Percentiles rank a stretch among this genome's conserved stretches.
phyloP scores from a whole-genome alignment of 1,140 invertebrate genomes.

The Drosophila cardini region DNA sequence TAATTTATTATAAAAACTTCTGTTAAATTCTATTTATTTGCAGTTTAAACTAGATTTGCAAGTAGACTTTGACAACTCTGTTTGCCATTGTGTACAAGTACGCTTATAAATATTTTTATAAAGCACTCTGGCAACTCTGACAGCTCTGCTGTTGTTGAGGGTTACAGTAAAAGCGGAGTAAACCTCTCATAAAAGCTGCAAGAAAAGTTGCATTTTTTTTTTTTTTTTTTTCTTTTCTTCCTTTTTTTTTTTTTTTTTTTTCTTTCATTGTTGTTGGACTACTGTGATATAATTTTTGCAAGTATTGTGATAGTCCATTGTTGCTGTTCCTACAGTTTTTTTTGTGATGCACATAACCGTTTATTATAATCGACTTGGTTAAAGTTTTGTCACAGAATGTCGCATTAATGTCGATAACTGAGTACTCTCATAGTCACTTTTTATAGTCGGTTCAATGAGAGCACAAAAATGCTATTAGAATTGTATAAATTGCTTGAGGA shows the following conservation, averaged over 20 bases:
- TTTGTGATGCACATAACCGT: slow-evolving; percentile 45
- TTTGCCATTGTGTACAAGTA: neutral
- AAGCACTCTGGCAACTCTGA: neutral
- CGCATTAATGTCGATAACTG: slow-evolving; percentile 46
- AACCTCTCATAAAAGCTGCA: neutral
- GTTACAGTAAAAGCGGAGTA: neutral
- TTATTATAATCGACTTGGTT: slow-evolving; percentile 39
- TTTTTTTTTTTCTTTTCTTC: neutral
- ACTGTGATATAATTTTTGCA: neutral
- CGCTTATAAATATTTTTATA: neutral
- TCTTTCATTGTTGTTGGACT: neutral
- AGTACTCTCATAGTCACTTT: no score
- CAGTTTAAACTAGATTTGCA: no score
- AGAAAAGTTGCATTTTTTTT: neutral
- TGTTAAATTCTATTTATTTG: no score
- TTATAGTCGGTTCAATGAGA: slow-evolving; percentile 8
- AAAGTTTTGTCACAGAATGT: slow-evolving; percentile 54
- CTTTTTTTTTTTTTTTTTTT: neutral
- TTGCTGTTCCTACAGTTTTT: neutral
- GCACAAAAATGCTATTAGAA: slow-evolving; percentile 36
- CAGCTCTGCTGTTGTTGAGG: neutral
- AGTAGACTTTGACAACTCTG: no score
- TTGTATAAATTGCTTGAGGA: slow-evolving; percentile 32
- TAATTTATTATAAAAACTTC: no score
- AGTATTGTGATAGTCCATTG: neutral